Evolutionary conservation across 2,113 vertebrate species (phyloP).

Genomic region (Semnornis frantzii): DNA sequence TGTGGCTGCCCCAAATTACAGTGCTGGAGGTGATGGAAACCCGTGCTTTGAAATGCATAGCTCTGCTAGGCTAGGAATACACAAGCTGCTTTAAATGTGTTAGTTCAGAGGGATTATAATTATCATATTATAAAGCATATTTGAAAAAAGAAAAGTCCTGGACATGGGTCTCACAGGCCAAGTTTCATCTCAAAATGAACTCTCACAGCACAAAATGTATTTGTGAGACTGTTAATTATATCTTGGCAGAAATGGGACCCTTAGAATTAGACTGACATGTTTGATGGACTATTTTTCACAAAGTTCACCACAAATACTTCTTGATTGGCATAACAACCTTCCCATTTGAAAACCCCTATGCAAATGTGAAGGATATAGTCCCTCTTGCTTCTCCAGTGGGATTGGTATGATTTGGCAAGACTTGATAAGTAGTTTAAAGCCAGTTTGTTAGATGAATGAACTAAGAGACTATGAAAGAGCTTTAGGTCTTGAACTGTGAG

Average conservation of each 20-base stretch:
- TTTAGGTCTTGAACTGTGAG: background rate
- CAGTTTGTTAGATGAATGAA: background rate
- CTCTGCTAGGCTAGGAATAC: background rate
- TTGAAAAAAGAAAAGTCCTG: background rate
- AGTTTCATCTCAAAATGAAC: slow-evolving; percentile 29
- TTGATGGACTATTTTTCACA: background rate
- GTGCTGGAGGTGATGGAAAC: background rate
- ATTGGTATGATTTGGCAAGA: background rate
- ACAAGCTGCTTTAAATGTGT: background rate
- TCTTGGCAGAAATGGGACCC: slow-evolving; percentile 8
- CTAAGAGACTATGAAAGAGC: background rate
- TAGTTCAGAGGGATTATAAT: background rate
- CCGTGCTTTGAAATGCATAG: background rate
- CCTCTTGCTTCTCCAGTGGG: background rate
- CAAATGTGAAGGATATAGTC: background rate
- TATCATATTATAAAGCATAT: background rate
- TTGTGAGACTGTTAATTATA: background rate
- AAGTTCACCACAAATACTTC: background rate
- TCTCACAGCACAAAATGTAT: background rate
- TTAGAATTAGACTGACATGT: slow-evolving; percentile 2
- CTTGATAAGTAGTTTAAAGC: background rate
- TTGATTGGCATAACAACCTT: background rate
- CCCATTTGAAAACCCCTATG: background rate
- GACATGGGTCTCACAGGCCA: background rate
- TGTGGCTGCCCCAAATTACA: background rate